Evolutionary conservation across 2,888 invertebrate genomes (phyloP).

Genomic region (Leptinotarsa haldemani): DNA sequence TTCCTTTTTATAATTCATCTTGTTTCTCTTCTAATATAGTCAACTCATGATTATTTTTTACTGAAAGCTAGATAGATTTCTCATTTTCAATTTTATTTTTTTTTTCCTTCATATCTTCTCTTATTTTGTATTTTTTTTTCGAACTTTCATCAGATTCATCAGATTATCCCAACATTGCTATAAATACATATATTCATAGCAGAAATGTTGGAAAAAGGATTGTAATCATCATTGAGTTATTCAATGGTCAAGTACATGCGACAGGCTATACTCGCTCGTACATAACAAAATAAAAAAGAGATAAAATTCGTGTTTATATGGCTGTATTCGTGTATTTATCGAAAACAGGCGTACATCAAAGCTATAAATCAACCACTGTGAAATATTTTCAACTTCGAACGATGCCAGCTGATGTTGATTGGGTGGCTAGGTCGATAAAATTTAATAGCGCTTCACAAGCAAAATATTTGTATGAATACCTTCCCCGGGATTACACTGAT

Average conservation of each 20-base stretch:
- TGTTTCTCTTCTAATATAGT: too few species aligned
- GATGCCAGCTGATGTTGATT: slow-evolving; percentile 12
- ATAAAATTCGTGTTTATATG: slow-evolving; percentile 3
- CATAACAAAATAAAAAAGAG: not conserved
- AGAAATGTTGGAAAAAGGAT: not conserved
- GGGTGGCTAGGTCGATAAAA: slow-evolving; percentile 7
- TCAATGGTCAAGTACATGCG: not conserved
- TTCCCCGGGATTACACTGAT: not conserved
- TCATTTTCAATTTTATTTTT: too few species aligned
- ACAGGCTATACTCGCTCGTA: not conserved
- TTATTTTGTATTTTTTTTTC: too few species aligned
- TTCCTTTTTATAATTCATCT: too few species aligned
- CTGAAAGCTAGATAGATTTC: too few species aligned
- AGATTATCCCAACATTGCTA: too few species aligned
- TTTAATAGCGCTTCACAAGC: slow-evolving; percentile 6
- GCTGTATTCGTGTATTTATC: slow-evolving; percentile 19
- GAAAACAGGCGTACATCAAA: slow-evolving; percentile 17
- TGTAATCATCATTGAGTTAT: not conserved
- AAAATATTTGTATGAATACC: slow-evolving; percentile 3
- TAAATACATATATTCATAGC: too few species aligned
- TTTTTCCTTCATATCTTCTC: too few species aligned
- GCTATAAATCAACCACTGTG: slow-evolving; percentile 10
- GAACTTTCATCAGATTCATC: too few species aligned
- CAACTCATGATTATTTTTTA: too few species aligned
- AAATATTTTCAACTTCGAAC: slow-evolving; percentile 7